A percentile compares a stretch with the other conserved stretches of the same genome.
Conservation (phyloP, 2,888 invertebrate genomes). For the Kryphioiulus occultus region DNA sequence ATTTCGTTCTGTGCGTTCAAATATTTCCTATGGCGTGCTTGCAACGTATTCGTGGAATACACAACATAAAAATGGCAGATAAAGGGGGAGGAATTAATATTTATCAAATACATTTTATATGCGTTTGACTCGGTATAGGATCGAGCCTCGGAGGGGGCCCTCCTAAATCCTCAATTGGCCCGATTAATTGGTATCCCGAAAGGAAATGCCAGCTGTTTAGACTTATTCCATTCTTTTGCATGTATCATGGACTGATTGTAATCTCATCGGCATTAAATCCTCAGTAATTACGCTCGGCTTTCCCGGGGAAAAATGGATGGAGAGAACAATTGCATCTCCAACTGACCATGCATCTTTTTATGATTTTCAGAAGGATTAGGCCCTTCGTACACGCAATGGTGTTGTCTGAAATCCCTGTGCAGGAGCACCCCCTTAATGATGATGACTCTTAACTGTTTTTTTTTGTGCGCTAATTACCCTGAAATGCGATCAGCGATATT, state of each 20-base stretch:
- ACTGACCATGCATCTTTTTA: slow-evolving; percentile 21
- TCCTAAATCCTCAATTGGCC: slow-evolving; percentile 34
- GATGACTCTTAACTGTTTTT: neutral
- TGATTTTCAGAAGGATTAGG: slow-evolving; percentile 27
- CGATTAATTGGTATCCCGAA: slow-evolving; percentile 63
- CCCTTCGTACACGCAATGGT: neutral
- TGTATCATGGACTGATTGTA: slow-evolving; percentile 90
- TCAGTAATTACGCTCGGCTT: slow-evolving; percentile 45
- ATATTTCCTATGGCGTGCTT: neutral
- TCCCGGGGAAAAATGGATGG: neutral
- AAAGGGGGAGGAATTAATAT: neutral
- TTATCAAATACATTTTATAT: neutral
- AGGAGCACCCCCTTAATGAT: neutral
- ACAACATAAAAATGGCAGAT: neutral
- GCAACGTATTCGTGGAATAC: neutral
- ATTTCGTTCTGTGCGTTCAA: neutral
- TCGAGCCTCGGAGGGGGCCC: neutral
- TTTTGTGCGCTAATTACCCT: neutral
- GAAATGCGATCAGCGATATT: neutral
- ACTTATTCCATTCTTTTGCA: slow-evolving; percentile 86
- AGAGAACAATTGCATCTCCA: slow-evolving; percentile 32
- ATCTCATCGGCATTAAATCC: slow-evolving; percentile 68
- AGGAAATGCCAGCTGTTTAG: slow-evolving; percentile 69
- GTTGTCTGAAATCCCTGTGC: neutral
- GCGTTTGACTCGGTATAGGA: neutral